Percentiles rank a stretch among this genome's conserved stretches.
phyloP scores from a whole-genome alignment of 2,113 vertebrate species.

The Dryoscopus gambensis region DNA sequence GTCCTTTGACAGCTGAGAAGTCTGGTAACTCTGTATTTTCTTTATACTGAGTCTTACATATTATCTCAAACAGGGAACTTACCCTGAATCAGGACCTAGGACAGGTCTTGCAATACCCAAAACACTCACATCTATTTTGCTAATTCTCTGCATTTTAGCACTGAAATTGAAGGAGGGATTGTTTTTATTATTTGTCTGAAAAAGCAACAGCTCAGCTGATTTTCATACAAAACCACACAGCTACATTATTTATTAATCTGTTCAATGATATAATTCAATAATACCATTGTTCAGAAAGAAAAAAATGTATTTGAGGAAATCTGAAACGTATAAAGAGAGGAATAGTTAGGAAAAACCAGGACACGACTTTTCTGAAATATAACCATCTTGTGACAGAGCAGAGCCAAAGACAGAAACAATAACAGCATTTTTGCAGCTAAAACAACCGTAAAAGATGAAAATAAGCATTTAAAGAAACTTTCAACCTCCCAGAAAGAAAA shows the following conservation, averaged over 20 bases:
- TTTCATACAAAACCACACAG: not conserved
- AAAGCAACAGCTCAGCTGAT: not conserved
- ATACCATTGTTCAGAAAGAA: not conserved
- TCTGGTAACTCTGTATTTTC: not conserved
- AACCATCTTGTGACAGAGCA: not conserved
- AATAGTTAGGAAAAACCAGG: not conserved
- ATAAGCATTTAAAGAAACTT: not conserved
- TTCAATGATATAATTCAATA: not conserved
- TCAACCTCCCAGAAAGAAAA: not conserved
- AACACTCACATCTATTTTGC: not conserved
- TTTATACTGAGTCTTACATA: not conserved
- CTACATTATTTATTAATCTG: not conserved
- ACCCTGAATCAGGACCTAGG: slow-evolving; percentile 5
- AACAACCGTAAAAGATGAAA: not conserved
- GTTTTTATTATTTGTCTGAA: not conserved
- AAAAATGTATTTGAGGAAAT: not conserved
- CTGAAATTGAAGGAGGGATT: not conserved
- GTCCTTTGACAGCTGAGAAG: not conserved
- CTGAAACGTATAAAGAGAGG: not conserved
- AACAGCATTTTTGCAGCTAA: not conserved
- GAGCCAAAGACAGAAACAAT: not conserved
- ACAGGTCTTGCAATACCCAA: not conserved
- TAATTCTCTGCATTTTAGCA: not conserved
- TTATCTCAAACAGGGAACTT: not conserved
- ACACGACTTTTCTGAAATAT: not conserved